phyloP scores from a whole-genome alignment of 1,140 invertebrate species.

The Maconellicoccus hirsutus region DNA sequence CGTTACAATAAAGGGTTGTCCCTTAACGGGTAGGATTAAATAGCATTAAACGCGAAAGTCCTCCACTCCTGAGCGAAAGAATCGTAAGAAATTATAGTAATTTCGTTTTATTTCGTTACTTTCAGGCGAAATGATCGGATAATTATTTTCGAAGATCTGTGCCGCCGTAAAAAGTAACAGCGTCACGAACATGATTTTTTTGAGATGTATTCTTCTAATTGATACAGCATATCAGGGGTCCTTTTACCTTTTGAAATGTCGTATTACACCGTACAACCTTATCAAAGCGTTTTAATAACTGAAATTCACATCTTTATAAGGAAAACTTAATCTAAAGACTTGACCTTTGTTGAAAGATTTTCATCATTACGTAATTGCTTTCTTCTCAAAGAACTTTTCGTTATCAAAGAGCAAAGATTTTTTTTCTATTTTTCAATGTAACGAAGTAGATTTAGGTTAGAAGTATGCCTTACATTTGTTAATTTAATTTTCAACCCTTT shows the following conservation, averaged over 20 bases:
- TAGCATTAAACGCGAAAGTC: background rate
- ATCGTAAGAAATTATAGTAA: background rate
- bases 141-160: background rate
- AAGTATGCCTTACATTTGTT: too few species aligned
- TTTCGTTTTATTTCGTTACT: background rate
- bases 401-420: background rate
- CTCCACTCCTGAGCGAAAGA: background rate
- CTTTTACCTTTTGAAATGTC: background rate
- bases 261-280: background rate
- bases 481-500: background rate
- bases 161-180: background rate
- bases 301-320: background rate
- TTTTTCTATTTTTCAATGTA: background rate
- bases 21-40: conserved; percentile 1
- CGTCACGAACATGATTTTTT: too few species aligned
- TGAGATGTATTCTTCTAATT: background rate
- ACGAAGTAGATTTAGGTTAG: too few species aligned
- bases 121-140: conserved; percentile 2
- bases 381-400: background rate
- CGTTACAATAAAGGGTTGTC: conserved; percentile 7
- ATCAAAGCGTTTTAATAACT: background rate
- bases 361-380: conserved; percentile 9
- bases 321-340: background rate
- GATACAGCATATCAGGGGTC: background rate
- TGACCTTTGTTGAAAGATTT: background rate